Base-by-base conservation (phyloP, 2,888 invertebrate genomes). In the Andrena dorsata region DNA sequence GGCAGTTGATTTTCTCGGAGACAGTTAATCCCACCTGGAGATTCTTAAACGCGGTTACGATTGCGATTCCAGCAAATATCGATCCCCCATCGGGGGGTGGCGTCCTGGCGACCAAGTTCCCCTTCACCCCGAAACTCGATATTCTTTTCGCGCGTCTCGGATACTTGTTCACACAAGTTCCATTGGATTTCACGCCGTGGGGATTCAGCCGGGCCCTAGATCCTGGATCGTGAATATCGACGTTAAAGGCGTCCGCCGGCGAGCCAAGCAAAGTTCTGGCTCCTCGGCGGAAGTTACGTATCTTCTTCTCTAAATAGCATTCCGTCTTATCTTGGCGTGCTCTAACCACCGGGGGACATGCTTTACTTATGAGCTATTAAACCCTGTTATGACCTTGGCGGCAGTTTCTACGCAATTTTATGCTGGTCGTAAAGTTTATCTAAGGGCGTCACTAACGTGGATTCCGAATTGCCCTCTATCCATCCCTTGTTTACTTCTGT, bases 351-450 rank as follows among this genome's bases (percentile, higher is more conserved):
- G 28, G 23, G 53, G 32, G 56, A 72, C 64, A 72, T 26, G 56
- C 10, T 61, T 73, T 76, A 56, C 82, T 82, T 76, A 65, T 64
- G 86, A 77, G 68, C 85, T 87, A 85, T 85, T 85, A 87, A 86
- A 87, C 71, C 58, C 53, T 41, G 80, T 87, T 87, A 80, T 61
- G 70, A 80, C 66, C 68, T 74, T 74, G 73, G 41, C 58, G 58
- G 69, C 28, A 32, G 49, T 79, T 56, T 72, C 51, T 49, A 32
- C 4, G 32, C 10, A 76, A 56, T 64, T 76, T 76, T 82, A 87
- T 74, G 70, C 76, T 20, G 13, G 7, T 71, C 87, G 65, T 86
- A 87, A 87, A 85, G 68, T 72, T 85, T 87, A 80, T 85, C 80
- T 49, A 30, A 64, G 58, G 16, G 35, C 74, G 63, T 32, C 49